phyloP scores from a whole-genome alignment of 2,797 vertebrate genomes.

The Sardinella longiceps region DNA sequence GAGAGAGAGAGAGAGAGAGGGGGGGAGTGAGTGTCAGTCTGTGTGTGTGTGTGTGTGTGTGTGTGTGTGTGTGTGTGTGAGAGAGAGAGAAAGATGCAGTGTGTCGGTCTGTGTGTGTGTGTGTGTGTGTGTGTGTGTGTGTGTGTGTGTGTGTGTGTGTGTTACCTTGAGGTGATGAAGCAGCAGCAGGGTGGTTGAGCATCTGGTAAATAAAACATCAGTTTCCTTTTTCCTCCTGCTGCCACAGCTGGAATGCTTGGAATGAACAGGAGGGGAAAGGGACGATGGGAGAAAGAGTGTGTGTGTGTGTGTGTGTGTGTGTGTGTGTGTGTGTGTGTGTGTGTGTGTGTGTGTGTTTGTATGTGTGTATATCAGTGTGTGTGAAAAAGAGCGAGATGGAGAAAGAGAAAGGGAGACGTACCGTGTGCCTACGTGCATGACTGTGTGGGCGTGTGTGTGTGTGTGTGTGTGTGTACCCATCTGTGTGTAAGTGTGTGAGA shows the following conservation, averaged over 20 bases:
- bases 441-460: neutral
- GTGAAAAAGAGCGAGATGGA: neutral
- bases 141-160: neutral
- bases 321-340: neutral
- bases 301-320: neutral
- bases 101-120: neutral
- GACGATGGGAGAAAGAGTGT: neutral
- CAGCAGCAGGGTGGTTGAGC: conserved; percentile 40
- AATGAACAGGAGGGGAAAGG: neutral
- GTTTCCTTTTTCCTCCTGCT: neutral
- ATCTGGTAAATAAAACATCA: conserved; percentile 22
- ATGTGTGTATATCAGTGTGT: neutral
- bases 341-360: too few relatives aligned
- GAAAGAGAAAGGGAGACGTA: neutral
- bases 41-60: neutral
- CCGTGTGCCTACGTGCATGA: neutral
- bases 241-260: neutral
- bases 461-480: neutral
- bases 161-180: conserved; percentile 7
- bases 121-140: conserved; percentile 11
- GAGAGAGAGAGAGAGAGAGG: too few relatives aligned
- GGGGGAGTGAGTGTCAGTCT: neutral
- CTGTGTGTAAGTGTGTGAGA: neutral
- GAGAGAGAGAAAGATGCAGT: too few relatives aligned
- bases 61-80: neutral